Base-by-base conservation (phyloP, 2,113 vertebrate species). In the Plecturocebus donacophilus region DNA sequence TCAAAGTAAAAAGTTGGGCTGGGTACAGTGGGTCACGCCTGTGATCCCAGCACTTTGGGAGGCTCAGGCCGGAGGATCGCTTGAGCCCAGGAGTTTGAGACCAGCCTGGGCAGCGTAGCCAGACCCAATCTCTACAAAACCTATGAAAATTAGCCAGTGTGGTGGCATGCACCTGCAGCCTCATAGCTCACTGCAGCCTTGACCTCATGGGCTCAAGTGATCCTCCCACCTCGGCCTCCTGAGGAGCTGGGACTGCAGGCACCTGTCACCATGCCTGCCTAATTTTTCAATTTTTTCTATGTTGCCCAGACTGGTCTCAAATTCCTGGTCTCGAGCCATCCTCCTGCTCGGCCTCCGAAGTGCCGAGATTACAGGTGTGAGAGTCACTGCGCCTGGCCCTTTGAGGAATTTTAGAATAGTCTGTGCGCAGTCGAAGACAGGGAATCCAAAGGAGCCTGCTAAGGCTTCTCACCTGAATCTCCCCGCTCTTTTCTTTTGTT, bases 251-350 rank as follows among this genome's bases (percentile, higher is more conserved):
- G 17, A 38, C 8, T 71, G 21, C 35, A 71, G 35, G 70, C 21
- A 13, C 8, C 11, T 1, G 2, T 38, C 70, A 73, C 10, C 19
- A 68, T 0, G 2, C 66, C 16, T 0, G 14, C 32, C 66, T 68
- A 68, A 64, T n/a, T 35, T n/a, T n/a, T n/a, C 35, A 14, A 14
- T 70, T 70, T 70, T 68, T 68, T 8, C 1, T 16, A 54, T 66
- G 27, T 66, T 32, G 64, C 27, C 6, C 30, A 16, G 64, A 30
- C 64, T 66, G 64, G 64, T 66, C 64, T 40, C 71, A 73, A 40
- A 73, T 19, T 84, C 16, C 47, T 70, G 58, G 21, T 45, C 79
- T 68, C 21, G 21, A 25, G 9, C 2, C 20, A 58, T 58, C 56
- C 56, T 25, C 21, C 23, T 25, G 56, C 56, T 25, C 25, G 23